A percentile compares a stretch with the other conserved stretches of the same genome.
Evolutionary conservation across 2,797 vertebrate species (phyloP).

Genomic region (Enoplosus armatus): DNA sequence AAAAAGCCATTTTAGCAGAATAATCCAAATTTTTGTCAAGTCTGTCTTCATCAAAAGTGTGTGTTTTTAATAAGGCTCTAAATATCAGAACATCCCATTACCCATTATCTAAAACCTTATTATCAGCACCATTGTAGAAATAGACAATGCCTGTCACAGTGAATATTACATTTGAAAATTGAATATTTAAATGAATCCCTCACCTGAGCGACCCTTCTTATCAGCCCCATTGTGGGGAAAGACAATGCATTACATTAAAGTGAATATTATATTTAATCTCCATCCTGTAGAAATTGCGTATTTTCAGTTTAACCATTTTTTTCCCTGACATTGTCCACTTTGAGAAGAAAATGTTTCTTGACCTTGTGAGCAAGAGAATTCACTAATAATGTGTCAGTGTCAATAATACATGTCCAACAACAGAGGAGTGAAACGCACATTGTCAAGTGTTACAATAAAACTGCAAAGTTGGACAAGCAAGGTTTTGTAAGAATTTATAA

Average conservation of each 20-base stretch:
- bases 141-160: constrained; percentile 76
- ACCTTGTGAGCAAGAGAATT: constrained; percentile 34
- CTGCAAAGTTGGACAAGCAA: constrained; percentile 8
- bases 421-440: constrained; percentile 8
- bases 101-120: constrained; percentile 75
- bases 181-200: constrained; percentile 78
- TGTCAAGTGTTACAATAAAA: constrained; percentile 11
- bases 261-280: constrained; percentile 74
- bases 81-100: constrained; percentile 80
- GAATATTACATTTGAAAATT: constrained; percentile 79
- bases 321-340: constrained; percentile 27
- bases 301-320: constrained; percentile 44
- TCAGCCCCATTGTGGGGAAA: constrained; percentile 75
- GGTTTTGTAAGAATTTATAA: constrained; percentile 20
- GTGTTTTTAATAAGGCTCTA: constrained; percentile 75
- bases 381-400: constrained; percentile 29
- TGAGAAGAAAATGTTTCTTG: constrained; percentile 37
- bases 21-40: constrained; percentile 32
- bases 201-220: constrained; percentile 76
- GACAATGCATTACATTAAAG: constrained; percentile 79
- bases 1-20: constrained; percentile 33
- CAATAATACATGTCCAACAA: constrained; percentile 40
- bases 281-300: constrained; percentile 43
- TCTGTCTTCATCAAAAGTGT: constrained; percentile 46
- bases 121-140: constrained; percentile 76